A percentile compares a stretch with the other conserved stretches of the same genome.
phyloP scores from a whole-genome alignment of 2,888 invertebrate species.

The Ceramica pisi region DNA sequence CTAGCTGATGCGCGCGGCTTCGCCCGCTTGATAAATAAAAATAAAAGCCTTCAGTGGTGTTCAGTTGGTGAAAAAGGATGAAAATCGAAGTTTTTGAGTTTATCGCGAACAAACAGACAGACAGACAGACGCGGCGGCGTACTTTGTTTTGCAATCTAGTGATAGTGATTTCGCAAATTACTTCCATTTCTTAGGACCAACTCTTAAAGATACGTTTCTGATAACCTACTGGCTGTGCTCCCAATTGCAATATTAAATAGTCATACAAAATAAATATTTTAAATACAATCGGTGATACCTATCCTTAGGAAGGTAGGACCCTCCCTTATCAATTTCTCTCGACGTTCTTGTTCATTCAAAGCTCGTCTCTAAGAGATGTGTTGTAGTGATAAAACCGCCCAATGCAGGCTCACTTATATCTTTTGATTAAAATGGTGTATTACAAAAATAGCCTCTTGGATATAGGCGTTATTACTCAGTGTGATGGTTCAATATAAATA shows the following conservation, averaged over 20 bases:
- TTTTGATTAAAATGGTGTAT: background rate
- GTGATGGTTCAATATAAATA: background rate
- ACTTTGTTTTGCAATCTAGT: no score
- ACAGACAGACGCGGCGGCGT: no score
- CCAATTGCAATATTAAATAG: background rate
- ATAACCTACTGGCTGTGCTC: background rate
- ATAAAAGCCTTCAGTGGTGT: no score
- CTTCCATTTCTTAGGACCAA: no score
- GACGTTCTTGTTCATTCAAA: constrained; percentile 5
- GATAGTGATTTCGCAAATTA: no score
- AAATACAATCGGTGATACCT: background rate
- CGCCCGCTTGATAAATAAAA: no score
- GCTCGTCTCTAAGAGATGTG: constrained; percentile 12
- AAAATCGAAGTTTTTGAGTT: no score
- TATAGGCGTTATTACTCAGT: background rate
- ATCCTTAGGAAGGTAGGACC: background rate
- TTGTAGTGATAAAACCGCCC: constrained; percentile 7
- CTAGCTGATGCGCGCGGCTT: no score
- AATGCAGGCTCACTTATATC: background rate
- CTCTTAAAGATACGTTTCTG: background rate
- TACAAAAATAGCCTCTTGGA: background rate
- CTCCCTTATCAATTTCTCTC: constrained; percentile 7
- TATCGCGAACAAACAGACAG: no score
- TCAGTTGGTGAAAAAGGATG: no score
- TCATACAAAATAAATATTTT: background rate